These are phyloP conservation scores for Platyscapa corneri DNA, from an alignment of 1,140 invertebrate genomes.

Conservation along the genomic window DNA sequence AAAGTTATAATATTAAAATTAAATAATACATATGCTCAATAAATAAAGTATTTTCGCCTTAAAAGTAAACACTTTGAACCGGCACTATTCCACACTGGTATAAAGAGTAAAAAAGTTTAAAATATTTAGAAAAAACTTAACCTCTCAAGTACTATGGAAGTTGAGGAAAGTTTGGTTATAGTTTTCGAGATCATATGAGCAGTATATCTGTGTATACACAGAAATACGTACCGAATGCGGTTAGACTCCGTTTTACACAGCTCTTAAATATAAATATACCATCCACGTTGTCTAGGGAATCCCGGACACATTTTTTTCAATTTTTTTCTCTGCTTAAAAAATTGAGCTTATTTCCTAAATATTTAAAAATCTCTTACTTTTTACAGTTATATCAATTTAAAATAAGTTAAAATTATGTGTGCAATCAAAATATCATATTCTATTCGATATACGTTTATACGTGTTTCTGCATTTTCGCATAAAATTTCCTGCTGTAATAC, in stretches of 20 bases:
- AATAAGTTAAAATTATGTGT: neutral
- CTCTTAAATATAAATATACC: neutral
- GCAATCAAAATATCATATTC: neutral
- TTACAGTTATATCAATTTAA: neutral
- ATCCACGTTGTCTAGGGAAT: neutral
- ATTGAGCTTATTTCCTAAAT: neutral
- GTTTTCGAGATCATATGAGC: neutral
- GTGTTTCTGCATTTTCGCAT: neutral
- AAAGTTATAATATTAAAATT: neutral
- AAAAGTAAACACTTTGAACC: neutral
- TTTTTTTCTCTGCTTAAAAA: neutral
- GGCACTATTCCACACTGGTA: too few species aligned
- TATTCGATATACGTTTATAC: neutral
- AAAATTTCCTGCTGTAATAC: neutral
- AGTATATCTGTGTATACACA: neutral
- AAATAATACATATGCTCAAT: neutral
- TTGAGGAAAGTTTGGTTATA: neutral
- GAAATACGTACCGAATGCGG: neutral
- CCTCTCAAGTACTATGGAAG: neutral
- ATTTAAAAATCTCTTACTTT: neutral
- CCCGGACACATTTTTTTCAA: neutral
- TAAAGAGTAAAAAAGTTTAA: neutral
- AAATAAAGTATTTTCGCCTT: neutral
- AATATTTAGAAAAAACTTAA: constrained; percentile 13
- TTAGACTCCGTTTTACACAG: neutral